Evolutionary conservation across 2,888 invertebrate genomes (phyloP), one percentile per base, ranked within the genome.

Genomic region (Brenthis ino): DNA sequence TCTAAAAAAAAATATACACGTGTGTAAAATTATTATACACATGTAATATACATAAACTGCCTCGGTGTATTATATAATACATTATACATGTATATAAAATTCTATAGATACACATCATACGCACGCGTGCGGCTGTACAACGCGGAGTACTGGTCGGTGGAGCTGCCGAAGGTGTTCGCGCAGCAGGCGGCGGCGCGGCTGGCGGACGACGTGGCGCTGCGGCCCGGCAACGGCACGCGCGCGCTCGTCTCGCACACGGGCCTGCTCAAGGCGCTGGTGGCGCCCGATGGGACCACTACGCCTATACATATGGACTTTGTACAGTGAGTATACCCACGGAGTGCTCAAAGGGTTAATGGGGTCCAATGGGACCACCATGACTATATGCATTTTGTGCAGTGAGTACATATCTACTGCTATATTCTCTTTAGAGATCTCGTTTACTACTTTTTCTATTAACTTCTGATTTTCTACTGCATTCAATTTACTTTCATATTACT

Each of bases 271-370:
- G 96, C 97, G 0, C 85, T 97, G 0, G 84, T 88, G 1, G 80
- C 85, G 0, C 73, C 81, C 0, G 82, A 82, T 8, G 91, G 91
- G 0, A 77, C 74, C 16, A 85, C 87, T 14, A 79, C 82, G 24
- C 91, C 97, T 0, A 94, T 96, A 0, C 96, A 96, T 80, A 93
- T 97, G 80, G 96, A 96, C 83, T 97, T 96, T 87, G 95, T 96
- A 0, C 95, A 95, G 93, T 96, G 93, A 93, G 94, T 43, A 37
- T 8, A 28, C 28, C 28, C 28, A 28, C 3, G 28, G 28, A 4
- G 4, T 28, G 5, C 28, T 28, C 28, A 28, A 5, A 5, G 28
- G 4, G 28, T 4, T 28, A 28, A 5, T 28, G 28, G 3, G 6
- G 1, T 6, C 6, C 6, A 6, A 8, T 37, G 8, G 8, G 6